Evolutionary conservation across 2,113 vertebrate species (phyloP).

Genomic region (Ursus arctos): DNA sequence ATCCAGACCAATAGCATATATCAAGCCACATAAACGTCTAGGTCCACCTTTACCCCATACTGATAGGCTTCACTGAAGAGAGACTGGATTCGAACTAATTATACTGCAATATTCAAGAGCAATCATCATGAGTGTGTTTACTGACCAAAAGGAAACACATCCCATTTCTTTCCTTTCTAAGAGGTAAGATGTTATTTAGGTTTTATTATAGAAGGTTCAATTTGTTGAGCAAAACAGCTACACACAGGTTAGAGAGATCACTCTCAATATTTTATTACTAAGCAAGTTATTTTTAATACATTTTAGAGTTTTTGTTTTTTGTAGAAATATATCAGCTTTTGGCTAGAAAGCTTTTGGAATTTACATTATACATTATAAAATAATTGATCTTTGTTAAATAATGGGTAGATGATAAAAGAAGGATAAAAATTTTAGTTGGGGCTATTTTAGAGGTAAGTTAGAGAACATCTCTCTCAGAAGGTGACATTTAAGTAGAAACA

Average conservation of each 20-base stretch:
- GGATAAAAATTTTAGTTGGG: neutral
- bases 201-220: neutral
- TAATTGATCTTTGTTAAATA: neutral
- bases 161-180: neutral
- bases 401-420: neutral
- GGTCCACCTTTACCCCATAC: neutral
- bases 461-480: constrained; percentile 8
- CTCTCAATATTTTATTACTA: neutral
- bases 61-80: neutral
- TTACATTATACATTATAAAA: neutral
- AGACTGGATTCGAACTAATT: neutral
- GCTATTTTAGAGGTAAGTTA: neutral
- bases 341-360: neutral
- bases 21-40: neutral
- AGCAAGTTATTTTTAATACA: neutral
- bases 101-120: neutral
- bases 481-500: neutral
- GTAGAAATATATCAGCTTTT: neutral
- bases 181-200: neutral
- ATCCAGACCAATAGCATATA: neutral
- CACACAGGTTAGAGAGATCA: no score
- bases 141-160: neutral
- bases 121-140: neutral
- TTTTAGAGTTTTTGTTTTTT: neutral
- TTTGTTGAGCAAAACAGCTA: neutral